Percentiles rank a stretch among this genome's conserved stretches.
Conservation (phyloP, 2,888 invertebrate genomes). For the Pomacea canaliculata region DNA sequence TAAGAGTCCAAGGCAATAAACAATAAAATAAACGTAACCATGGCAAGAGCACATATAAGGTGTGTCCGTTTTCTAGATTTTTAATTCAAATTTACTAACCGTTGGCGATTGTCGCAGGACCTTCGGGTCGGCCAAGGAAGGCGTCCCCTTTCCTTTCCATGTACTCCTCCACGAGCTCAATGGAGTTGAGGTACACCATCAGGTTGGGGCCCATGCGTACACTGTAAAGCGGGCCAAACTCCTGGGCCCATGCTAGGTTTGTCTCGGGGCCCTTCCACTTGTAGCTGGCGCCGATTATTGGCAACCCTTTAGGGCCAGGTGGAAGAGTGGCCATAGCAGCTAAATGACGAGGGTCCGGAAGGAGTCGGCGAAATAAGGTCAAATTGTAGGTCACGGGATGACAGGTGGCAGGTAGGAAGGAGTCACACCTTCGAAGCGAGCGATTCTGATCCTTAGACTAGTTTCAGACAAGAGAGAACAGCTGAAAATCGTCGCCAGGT, state of each 20-base stretch:
- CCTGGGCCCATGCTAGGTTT: slow-evolving; percentile 33
- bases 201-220: slow-evolving; percentile 32
- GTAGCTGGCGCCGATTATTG: slow-evolving; percentile 29
- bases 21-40: no score
- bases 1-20: no score
- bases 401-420: no score
- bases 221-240: slow-evolving; percentile 33
- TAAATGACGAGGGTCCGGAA: neutral
- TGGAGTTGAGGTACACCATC: slow-evolving; percentile 36
- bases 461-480: no score
- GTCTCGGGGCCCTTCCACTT: slow-evolving; percentile 37
- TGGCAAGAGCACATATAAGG: no score
- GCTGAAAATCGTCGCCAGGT: no score
- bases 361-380: no score
- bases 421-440: no score
- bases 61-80: no score
- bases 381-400: no score
- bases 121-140: slow-evolving; percentile 33
- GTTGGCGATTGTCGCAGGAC: slow-evolving; percentile 19
- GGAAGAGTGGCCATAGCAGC: slow-evolving; percentile 13
- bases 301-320: slow-evolving; percentile 30
- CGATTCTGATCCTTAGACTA: no score
- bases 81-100: neutral
- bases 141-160: slow-evolving; percentile 29
- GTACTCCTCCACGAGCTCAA: slow-evolving; percentile 34